phyloP scores from a whole-genome alignment of 2,888 invertebrate species.

The Pachycephus smyrnensis region DNA sequence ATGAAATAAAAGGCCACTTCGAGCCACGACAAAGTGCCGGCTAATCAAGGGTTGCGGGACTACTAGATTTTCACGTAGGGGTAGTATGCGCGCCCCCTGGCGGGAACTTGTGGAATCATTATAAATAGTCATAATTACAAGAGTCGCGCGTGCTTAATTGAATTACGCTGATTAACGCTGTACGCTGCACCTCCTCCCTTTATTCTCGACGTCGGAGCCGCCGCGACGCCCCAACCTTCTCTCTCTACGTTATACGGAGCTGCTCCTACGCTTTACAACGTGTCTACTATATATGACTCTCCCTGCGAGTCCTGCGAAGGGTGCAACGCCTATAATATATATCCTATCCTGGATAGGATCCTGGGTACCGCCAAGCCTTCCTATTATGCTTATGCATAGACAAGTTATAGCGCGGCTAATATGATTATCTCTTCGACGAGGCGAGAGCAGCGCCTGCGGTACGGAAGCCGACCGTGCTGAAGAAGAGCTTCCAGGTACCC shows the following conservation, averaged over 20 bases:
- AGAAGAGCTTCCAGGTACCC: background rate
- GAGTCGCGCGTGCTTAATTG: conserved; percentile 65
- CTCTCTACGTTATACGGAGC: background rate
- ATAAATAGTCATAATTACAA: conserved; percentile 67
- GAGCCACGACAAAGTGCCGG: background rate
- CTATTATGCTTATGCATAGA: conserved; percentile 65
- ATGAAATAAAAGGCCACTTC: background rate
- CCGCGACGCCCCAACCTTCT: background rate
- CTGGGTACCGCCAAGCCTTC: conserved; percentile 41
- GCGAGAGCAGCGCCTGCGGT: conserved; percentile 18
- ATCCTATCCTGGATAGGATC: conserved; percentile 59
- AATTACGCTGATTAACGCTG: conserved; percentile 67
- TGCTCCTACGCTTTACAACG: background rate
- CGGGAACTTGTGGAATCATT: conserved; percentile 54
- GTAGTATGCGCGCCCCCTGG: background rate
- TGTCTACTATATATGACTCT: background rate
- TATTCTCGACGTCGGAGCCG: background rate
- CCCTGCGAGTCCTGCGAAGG: conserved; percentile 5
- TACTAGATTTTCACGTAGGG: background rate
- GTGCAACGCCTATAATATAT: conserved; percentile 56
- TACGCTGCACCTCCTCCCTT: conserved; percentile 30
- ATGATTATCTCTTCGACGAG: conserved; percentile 64
- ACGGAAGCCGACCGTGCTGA: background rate
- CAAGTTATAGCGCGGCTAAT: conserved; percentile 64
- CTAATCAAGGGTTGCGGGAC: background rate